These are phyloP conservation scores for Stomatorhinus ivindoensis DNA, from an alignment of 2,113 vertebrate species.

Conservation along the genomic window DNA sequence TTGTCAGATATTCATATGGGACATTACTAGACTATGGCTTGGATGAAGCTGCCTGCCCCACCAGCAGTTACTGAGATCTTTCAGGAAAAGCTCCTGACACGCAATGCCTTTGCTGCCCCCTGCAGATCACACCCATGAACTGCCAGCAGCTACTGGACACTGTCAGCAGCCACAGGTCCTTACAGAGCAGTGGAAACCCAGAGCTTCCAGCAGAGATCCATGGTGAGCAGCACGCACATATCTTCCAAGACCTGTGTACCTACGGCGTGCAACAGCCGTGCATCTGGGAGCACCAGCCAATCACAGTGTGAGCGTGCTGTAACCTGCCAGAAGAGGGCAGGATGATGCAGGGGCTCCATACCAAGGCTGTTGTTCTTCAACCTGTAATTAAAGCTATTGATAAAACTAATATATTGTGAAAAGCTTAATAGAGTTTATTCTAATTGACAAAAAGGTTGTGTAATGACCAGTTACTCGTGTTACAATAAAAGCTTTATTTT, in stretches of 20 bases:
- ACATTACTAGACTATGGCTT: background rate
- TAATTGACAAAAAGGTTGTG: background rate
- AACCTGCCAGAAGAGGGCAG: background rate
- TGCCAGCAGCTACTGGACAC: background rate
- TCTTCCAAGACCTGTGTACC: slow-evolving; percentile 3
- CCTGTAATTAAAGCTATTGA: background rate
- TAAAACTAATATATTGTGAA: background rate
- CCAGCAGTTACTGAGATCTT: background rate
- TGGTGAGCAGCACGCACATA: background rate
- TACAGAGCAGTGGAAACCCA: background rate
- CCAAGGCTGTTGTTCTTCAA: background rate
- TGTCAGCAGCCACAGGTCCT: background rate
- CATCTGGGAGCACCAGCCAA: slow-evolving; percentile 5
- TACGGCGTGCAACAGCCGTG: background rate
- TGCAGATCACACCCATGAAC: background rate
- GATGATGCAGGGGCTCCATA: background rate
- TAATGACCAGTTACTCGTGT: background rate
- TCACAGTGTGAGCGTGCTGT: background rate
- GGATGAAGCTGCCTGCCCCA: background rate
- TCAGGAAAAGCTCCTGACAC: background rate
- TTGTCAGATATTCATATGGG: background rate
- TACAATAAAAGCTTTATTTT: background rate
- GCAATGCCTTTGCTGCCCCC: background rate
- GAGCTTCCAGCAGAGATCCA: background rate
- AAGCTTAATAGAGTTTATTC: background rate